These are phyloP conservation scores for Nymphalis polychloros DNA, from an alignment of 2,888 invertebrate genomes.

Conservation along the genomic window DNA sequence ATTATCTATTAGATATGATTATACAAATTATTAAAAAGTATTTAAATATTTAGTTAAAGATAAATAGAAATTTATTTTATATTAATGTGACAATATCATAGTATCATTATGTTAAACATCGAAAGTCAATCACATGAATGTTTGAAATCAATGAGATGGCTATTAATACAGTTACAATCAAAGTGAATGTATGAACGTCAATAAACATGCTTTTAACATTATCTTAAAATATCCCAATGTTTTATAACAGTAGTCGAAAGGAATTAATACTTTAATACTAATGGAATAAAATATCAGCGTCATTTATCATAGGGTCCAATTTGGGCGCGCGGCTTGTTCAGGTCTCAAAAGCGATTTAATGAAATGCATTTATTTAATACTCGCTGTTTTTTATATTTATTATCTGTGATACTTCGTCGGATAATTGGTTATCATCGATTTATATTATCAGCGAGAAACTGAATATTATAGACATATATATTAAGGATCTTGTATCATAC, in stretches of 20 bases:
- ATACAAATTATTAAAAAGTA: too few species aligned
- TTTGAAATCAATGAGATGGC: conserved; percentile 1
- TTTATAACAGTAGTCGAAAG: conserved; percentile 45
- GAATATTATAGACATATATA: conserved; percentile 4
- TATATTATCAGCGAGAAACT: conserved; percentile 18
- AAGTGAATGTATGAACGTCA: conserved; percentile 7
- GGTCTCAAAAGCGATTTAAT: conserved; percentile 45
- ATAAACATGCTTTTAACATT: conserved; percentile 24
- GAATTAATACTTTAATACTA: conserved; percentile 44
- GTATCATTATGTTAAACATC: neutral
- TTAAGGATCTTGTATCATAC: too few species aligned
- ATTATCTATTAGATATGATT: too few species aligned
- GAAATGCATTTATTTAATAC: conserved; percentile 53
- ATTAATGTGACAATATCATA: neutral
- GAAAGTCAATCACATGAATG: neutral
- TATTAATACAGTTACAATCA: conserved; percentile 16
- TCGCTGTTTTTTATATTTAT: conserved; percentile 52
- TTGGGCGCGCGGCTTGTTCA: conserved; percentile 43
- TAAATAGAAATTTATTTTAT: neutral
- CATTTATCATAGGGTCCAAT: conserved; percentile 51
- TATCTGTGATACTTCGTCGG: conserved; percentile 48
- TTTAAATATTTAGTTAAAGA: neutral
- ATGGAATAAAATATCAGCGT: conserved; percentile 45
- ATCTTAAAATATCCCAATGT: conserved; percentile 29
- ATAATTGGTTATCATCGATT: conserved; percentile 54